Evolutionary conservation across 2,797 vertebrate species (phyloP), one percentile per base, ranked within the genome.

Genomic region (Adelosebastes latens): DNA sequence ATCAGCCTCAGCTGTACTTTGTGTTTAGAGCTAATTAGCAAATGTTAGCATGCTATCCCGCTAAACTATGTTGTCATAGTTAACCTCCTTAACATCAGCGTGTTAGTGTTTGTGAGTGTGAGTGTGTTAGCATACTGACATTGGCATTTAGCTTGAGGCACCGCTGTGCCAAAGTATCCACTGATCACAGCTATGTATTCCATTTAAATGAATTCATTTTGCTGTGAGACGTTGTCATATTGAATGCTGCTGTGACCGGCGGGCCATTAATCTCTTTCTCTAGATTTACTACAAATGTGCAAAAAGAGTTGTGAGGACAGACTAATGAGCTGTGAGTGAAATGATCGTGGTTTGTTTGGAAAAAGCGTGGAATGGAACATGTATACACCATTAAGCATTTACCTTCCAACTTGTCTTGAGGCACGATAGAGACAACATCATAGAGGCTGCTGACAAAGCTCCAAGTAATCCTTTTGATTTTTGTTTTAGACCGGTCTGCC

Each of bases 401-500:
- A 59, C 31, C 73, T 52, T 75, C 69, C 81, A 68, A 49, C 20
- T 20, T 59, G 24, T 79, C 81, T 67, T 20, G 14, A 78, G 66
- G 64, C 53, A n/a, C 16, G 42, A 63, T 10, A 52, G 39, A 66
- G 39, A 78, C 72, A 71, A 32, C 56, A 49, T 61, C 27, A 72
- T n/a, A 64, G 32, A 79, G 29, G 52, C 83, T 18, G 55, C 64
- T 65, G 72, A 72, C n/a, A 75, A 84, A 81, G 49, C 67, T 82
- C 25, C 25, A 53, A 59, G 29, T 82, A 80, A 78, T 91, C 78
- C 61, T 18, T 60, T 60, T 68, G 72, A 77, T 70, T 74, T 84
- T 25, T 58, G 62, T 70, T 58, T 68, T 8, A 69, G 53, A 69
- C 13, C 18, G 9, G 77, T 42, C 74, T 75, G 20, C 69, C 58